Evolutionary conservation across 2,888 invertebrate genomes (phyloP), one percentile per base, ranked within the genome.

Genomic region (Zeuzera pyrina): DNA sequence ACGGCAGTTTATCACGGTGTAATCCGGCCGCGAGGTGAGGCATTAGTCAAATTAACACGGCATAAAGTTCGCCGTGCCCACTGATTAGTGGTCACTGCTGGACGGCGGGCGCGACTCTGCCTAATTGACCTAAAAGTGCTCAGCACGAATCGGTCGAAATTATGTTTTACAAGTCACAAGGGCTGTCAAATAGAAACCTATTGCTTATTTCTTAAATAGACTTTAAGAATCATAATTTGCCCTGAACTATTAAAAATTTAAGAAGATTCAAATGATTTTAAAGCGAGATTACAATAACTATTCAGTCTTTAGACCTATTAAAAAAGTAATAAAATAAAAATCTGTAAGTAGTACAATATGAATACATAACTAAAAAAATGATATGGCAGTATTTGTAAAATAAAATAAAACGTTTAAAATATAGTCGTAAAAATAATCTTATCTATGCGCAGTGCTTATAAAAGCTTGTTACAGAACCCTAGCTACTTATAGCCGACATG

Each of bases 11-110:
- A 76, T 65, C 67, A 65, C 60, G 52, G 66, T 41, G 51, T 53
- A 57, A 57, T 56, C 54, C 57, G 41, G 39, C 63, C 12, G 69
- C 68, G 63, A 28, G 24, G 14, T 15, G 29, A 58, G 67, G 76
- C 83, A 83, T 83, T 83, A 81, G 79, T 83, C 83, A 83, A 83
- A 83, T 83, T 83, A 83, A 83, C 83, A 83, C 79, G 71, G 71
- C 62, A 72, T 81, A 83, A 81, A 79, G 69, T 70, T 68, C 63
- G 77, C 70, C 70, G 73, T 65, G 76, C 60, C 70, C 70, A 47
- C 76, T 81, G 81, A 79, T 78, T 79, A 79, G 43, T 49, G 51
- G 52, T 6, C 28, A 14, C 30, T 31, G 27, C 14, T 35, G 34
- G 12, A 29, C 27, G 32, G 58, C 70, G 74, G 74, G 74, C 63